Conservation (phyloP, 2,113 vertebrate genomes). For the Bostrychus sinensis region DNA sequence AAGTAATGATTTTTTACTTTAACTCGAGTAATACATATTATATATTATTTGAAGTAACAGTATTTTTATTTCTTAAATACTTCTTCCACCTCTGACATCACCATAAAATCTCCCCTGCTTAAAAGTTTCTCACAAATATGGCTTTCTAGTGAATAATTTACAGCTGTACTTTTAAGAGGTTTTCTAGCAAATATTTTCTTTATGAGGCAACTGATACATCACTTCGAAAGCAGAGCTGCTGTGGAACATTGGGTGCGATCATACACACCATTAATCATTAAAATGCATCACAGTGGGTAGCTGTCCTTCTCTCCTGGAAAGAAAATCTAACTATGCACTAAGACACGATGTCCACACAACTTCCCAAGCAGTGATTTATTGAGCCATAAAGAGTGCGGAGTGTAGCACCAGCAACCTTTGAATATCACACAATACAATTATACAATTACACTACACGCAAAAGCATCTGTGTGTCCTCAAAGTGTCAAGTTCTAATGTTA, state of each 20-base stretch:
- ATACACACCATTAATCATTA: constrained; percentile 42
- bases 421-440: constrained; percentile 6
- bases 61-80: no score
- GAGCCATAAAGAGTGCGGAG: constrained; percentile 6
- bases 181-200: constrained; percentile 24
- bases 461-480: constrained; percentile 45
- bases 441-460: constrained; percentile 16
- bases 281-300: constrained; percentile 27
- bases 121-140: not conserved
- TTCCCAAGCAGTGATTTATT: constrained; percentile 7
- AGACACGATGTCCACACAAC: constrained; percentile 6
- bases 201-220: constrained; percentile 40
- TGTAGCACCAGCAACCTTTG: not conserved
- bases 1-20: no score
- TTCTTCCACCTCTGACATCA: no score
- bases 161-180: not conserved
- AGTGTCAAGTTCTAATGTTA: constrained; percentile 40
- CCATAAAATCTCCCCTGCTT: no score
- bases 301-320: constrained; percentile 29
- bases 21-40: no score
- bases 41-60: no score
- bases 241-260: constrained; percentile 47
- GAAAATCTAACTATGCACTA: constrained; percentile 14
- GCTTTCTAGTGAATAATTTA: not conserved
- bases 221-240: constrained; percentile 41